Evolutionary conservation across 2,797 vertebrate genomes (phyloP).

Genomic region (Peromyscus aztecus): DNA sequence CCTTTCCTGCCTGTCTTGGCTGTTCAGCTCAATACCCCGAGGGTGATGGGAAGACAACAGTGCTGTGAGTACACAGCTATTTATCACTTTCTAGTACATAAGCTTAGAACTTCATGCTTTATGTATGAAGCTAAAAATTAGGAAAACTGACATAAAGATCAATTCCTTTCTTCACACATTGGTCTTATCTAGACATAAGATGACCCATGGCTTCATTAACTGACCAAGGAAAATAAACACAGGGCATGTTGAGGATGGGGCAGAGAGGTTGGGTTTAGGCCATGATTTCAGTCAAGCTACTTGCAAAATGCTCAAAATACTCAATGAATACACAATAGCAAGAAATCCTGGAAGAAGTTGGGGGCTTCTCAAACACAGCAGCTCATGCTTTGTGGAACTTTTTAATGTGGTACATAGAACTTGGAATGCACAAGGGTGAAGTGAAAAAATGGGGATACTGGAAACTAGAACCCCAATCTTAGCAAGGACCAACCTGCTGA

Average conservation of each 20-base stretch:
- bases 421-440: background rate
- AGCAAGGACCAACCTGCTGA: background rate
- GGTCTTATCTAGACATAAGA: background rate
- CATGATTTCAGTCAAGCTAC: background rate
- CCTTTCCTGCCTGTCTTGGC: background rate
- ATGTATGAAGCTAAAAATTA: background rate
- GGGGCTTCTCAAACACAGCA: background rate
- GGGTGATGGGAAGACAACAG: background rate
- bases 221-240: background rate
- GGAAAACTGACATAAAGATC: background rate
- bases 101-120: background rate
- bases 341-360: background rate
- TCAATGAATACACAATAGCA: background rate
- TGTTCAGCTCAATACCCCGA: background rate
- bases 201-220: rapidly evolving
- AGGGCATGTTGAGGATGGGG: rapidly evolving
- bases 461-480: background rate
- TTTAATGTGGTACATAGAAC: background rate
- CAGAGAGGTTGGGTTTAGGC: background rate
- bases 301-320: background rate
- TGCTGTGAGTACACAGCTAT: too few species aligned
- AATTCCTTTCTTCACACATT: background rate
- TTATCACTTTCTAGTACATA: background rate
- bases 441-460: background rate
- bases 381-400: background rate